These are phyloP conservation scores for Gryllus bimaculatus DNA, from an alignment of 1,140 invertebrate genomes.

Conservation along the genomic window DNA sequence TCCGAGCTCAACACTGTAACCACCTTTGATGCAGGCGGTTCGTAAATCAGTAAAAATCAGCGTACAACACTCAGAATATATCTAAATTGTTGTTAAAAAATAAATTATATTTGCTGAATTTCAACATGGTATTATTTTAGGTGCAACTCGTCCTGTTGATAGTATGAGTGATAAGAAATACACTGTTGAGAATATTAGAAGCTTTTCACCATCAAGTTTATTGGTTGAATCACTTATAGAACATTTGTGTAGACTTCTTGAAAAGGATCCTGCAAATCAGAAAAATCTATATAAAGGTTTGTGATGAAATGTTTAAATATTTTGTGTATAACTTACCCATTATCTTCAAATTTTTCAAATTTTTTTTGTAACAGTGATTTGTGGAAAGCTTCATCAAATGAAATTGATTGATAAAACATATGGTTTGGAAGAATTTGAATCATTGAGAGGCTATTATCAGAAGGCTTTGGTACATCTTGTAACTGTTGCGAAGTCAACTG, in stretches of 20 bases:
- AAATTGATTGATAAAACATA: conserved; percentile 57
- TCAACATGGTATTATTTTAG: conserved; percentile 3
- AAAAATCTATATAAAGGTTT: conserved; percentile 45
- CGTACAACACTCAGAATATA: neutral
- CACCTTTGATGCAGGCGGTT: conserved; percentile 16
- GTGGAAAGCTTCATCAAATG: conserved; percentile 51
- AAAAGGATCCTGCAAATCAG: conserved; percentile 43
- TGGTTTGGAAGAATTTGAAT: conserved; percentile 52
- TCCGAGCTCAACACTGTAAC: conserved; percentile 15
- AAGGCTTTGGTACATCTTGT: conserved; percentile 49
- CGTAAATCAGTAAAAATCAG: neutral
- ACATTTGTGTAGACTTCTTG: conserved; percentile 48
- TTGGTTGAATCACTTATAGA: conserved; percentile 53
- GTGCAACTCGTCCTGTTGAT: conserved; percentile 13
- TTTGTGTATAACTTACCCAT: conserved; percentile 32
- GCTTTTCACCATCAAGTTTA: conserved; percentile 44
- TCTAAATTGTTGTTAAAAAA: neutral
- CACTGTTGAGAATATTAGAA: conserved; percentile 14
- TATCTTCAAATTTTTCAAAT: neutral
- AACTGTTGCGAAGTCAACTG: conserved; percentile 36
- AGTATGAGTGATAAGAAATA: neutral
- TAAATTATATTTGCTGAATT: too few species aligned
- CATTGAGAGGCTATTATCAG: conserved; percentile 52
- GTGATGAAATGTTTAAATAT: conserved; percentile 43
- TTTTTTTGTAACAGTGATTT: conserved; percentile 40